Base-by-base conservation (phyloP, 1,140 invertebrate species). In the Homalodisca vitripennis region DNA sequence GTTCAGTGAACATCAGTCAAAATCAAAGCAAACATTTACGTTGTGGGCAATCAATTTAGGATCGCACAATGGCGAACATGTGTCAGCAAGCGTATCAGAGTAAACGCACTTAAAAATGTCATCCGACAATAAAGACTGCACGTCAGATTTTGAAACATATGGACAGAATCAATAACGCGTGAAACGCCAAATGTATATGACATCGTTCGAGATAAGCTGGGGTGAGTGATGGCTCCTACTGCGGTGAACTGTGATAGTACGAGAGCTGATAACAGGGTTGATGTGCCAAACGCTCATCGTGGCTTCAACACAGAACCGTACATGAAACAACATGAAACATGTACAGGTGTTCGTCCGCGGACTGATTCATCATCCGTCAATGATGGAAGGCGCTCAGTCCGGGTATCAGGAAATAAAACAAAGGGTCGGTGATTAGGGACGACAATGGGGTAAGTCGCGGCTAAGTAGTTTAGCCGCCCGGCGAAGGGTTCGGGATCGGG, bases 381-480 rank as follows among this genome's bases (percentile, higher is more conserved):
- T 41, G 34, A 41, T 10, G 6, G 6, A 6, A 41, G 17, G 6
- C 55, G 24, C 12, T 60, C 55, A 22, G 24, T 27, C 55, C 14
- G 26, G 48, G 48, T 27, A 26, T 30, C 24, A 13, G 55, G 55
- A 60, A 22, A 60, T 60, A 60, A 60, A 60, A 60, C 55, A 60
- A 60, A 60, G 55, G 55, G 55, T 30, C 6, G 55, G 55, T 26
- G 55, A 60, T 60, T 60, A 60, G 55, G 24, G 14, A 6, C 24
- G 24, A 60, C 55, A 60, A 60, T 60, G 26, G 55, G 55, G 55
- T 10, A 41, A 17, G 6, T 41, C n/a, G 34, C 17, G 6, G 27
- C 24, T 60, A 60, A 60, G 55, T 60, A 60, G 55, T 60, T 60
- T 60, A 60, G 55, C 17, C 17, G 34, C 34, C 6, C 34, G 34